phyloP scores from a whole-genome alignment of 2,113 vertebrate species.

The Perccottus glenii region DNA sequence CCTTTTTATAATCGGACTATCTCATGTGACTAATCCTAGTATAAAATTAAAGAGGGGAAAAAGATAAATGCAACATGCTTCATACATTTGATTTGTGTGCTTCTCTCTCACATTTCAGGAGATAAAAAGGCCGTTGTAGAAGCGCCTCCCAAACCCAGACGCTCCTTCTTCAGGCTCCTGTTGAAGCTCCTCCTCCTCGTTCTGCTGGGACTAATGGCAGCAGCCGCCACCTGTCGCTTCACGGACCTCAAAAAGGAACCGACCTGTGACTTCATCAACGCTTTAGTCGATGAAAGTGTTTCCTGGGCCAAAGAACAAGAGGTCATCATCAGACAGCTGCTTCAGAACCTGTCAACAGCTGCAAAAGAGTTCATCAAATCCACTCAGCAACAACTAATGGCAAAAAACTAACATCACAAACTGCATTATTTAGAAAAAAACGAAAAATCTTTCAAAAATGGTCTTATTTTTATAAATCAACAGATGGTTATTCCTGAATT shows the following conservation, averaged over 20 bases:
- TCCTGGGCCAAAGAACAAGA: conserved; percentile 84
- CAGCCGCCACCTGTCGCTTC: conserved; percentile 80
- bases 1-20: too few relatives aligned
- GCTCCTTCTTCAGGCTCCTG: conserved; percentile 70
- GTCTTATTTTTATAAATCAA: conserved; percentile 20
- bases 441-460: too few relatives aligned
- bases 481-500: conserved; percentile 25
- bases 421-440: conserved; percentile 22
- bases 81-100: not conserved
- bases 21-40: not conserved
- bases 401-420: conserved; percentile 69
- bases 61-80: not conserved
- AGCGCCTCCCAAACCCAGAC: conserved; percentile 46
- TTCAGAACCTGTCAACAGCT: conserved; percentile 74
- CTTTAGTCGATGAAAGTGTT: conserved; percentile 80
- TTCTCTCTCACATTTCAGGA: conserved; percentile 19
- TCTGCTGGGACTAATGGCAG: conserved; percentile 74
- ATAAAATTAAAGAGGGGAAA: not conserved
- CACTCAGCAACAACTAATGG: conserved; percentile 57
- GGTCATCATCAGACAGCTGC: conserved; percentile 56
- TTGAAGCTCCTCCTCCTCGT: conserved; percentile 80
- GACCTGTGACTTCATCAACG: conserved; percentile 81
- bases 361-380: conserved; percentile 77
- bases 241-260: conserved; percentile 83
- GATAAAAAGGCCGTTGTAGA: conserved; percentile 58